Evolutionary conservation across 2,888 invertebrate genomes (phyloP), one percentile per base, ranked within the genome.

Genomic region (Diogma glabrata): DNA sequence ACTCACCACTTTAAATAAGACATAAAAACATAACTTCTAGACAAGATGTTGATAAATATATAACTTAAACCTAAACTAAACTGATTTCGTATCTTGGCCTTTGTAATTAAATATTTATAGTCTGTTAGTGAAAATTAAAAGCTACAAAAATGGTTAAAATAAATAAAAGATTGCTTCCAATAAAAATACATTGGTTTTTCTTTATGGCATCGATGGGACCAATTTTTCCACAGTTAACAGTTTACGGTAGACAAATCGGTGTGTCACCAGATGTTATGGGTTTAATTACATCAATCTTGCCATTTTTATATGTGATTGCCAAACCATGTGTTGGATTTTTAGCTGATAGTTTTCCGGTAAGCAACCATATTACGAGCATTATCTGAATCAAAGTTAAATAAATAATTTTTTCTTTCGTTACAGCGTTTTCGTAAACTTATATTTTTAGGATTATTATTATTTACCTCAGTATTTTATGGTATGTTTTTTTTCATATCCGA

Each of bases 201-300:
- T 87, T 90, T 60, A 86, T 89, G 77, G 87, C 84, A 88, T 88
- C 87, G 0, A 76, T 87, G 70, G 88, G 88, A 0, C 87, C 88
- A 0, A 78, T 89, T 47, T 70, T 89, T 28, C 88, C 88, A 0
- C 88, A 86, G 63, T 67, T 87, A 43, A 76, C 82, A 52, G 87
- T 89, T 10, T 84, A 80, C 65, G 88, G 86, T 0, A 79, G 82
- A 57, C 84, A 88, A 66, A 68, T 88, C 57, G 88, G 88, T 8
- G 76, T 88, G 20, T 82, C 85, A 0, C 77, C 87, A 0, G 73
- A 78, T 1, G 77, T 82, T 0, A 87, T 88, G 85, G 89, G 88
- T 3, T 75, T 76, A 56, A 79, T 88, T 47, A 85, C 82, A 0
- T 83, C 84, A 0, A 72, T 86, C 2, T 65, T 88, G 54, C 88